Evolutionary conservation across 1,140 invertebrate genomes (phyloP), one percentile per base, ranked within the genome.

Genomic region (Calosoma granatense): DNA sequence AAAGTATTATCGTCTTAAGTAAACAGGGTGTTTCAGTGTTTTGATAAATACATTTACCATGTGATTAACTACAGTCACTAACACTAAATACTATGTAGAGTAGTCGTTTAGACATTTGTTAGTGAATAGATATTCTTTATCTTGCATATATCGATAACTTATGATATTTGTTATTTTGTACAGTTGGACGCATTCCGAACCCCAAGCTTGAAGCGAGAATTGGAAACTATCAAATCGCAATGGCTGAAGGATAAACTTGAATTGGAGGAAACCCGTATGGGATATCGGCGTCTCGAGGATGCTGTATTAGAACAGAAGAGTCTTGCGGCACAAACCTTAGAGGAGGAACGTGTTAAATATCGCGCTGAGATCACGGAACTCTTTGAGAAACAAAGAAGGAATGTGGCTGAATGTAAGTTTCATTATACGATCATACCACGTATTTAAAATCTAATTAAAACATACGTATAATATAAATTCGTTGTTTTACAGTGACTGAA

Each of bases 161-260:
- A n/a, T n/a, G n/a, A n/a, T n/a, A n/a, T 36, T 36, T 36, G n/a
- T 36, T 22, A 30, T 64, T 62, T 51, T 68, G 22, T 54, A 9
- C 67, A 85, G 83, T 73, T 83, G 60, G 81, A 84, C 60, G 81
- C 79, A 1, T 81, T 79, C 62, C 68, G 73, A 51, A 77, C 75
- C 21, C 78, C 76, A 12, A 69, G 66, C 53, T 65, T 80, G 47
- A 80, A 76, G 67, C 70, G 73, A 58, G 74, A 81, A 62, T 72
- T 75, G 56, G 69, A 77, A 21, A 78, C 72, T 56, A 70, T 75
- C 54, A 73, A 72, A 59, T 65, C 66, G n/a, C 72, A 75, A 17
- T 73, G 79, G 67, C 57, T 74, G 9, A 67, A 75, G 54, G 73
- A 74, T 2, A 72, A 76, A 30, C 57, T 69, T 20, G 69, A 78